Evolutionary conservation across 2,888 invertebrate genomes (phyloP).

Genomic region (Eulithis testata): DNA sequence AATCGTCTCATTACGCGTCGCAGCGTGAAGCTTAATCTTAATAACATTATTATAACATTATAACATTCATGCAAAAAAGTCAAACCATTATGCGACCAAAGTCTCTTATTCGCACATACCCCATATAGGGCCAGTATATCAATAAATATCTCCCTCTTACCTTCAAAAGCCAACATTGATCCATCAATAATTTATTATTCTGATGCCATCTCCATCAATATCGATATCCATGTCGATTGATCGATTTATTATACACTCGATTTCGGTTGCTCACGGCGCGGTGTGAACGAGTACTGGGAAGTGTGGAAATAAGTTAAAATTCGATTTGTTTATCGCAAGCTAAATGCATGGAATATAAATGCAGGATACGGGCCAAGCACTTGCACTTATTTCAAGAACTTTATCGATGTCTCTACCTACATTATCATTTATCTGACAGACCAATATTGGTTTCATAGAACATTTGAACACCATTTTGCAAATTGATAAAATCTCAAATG

Average conservation of each 20-base stretch:
- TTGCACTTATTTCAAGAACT: conserved; percentile 8
- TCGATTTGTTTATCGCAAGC: conserved; percentile 29
- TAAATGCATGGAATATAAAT: conserved; percentile 20
- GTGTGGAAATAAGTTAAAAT: conserved; percentile 29
- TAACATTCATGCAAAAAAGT: conserved; percentile 1
- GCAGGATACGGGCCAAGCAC: conserved; percentile 5
- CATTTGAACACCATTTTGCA: background rate
- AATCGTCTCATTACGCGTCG: conserved; percentile 35
- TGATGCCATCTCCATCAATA: conserved; percentile 29
- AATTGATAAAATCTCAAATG: too few relatives aligned
- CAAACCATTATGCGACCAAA: too few relatives aligned
- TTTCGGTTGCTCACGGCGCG: conserved; percentile 29
- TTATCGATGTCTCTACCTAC: conserved; percentile 5
- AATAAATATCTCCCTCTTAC: background rate
- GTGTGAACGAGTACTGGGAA: conserved; percentile 30
- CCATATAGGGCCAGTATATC: too few relatives aligned
- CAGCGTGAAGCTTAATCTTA: conserved; percentile 19
- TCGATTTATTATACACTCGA: conserved; percentile 38
- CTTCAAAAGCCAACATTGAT: conserved; percentile 1
- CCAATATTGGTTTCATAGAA: conserved; percentile 12
- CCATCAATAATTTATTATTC: background rate
- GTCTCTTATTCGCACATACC: too few relatives aligned
- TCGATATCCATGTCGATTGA: conserved; percentile 34
- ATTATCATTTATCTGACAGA: background rate
- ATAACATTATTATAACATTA: conserved; percentile 18